Percentiles rank a stretch among this genome's conserved stretches.
Conservation (phyloP, 2,797 vertebrate genomes). For the Lithobates pipiens region DNA sequence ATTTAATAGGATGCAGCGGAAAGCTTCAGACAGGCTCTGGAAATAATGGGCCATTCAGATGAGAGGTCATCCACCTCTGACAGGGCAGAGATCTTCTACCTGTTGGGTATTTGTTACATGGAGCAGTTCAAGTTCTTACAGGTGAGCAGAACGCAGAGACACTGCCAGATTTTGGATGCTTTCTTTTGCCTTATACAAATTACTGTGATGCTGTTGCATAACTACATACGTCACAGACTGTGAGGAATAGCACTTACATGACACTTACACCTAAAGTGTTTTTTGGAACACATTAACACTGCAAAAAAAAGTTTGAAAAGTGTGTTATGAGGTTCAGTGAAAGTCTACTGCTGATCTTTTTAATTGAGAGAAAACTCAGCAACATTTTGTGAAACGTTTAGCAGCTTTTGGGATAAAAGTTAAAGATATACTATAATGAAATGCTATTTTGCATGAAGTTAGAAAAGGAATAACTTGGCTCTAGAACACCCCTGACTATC, state of each 20-base stretch:
- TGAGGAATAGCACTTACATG: conserved; percentile 16
- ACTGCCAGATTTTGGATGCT: background rate
- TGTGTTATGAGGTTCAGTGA: background rate
- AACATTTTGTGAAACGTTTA: too few relatives aligned
- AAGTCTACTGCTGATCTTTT: too few relatives aligned
- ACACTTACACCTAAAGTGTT: background rate
- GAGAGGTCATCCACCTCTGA: conserved; percentile 58
- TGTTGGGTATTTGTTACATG: conserved; percentile 77
- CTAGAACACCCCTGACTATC: too few relatives aligned
- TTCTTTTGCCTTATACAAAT: too few relatives aligned
- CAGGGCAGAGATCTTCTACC: conserved; percentile 74
- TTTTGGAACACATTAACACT: conserved; percentile 19
- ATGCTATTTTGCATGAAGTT: too few relatives aligned
- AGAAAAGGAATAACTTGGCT: too few relatives aligned
- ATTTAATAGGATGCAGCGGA: conserved; percentile 74
- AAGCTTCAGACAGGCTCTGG: conserved; percentile 74
- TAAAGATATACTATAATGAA: too few relatives aligned
- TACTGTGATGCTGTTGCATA: background rate
- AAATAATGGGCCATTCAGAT: conserved; percentile 61
- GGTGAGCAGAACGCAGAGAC: conserved; percentile 65
- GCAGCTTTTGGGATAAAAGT: too few relatives aligned
- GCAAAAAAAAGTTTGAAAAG: background rate
- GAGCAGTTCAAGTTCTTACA: conserved; percentile 69
- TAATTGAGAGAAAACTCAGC: too few relatives aligned
- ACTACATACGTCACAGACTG: conserved; percentile 6